Evolutionary conservation across 2,888 invertebrate genomes (phyloP).

Genomic region (Spodoptera exigua): DNA sequence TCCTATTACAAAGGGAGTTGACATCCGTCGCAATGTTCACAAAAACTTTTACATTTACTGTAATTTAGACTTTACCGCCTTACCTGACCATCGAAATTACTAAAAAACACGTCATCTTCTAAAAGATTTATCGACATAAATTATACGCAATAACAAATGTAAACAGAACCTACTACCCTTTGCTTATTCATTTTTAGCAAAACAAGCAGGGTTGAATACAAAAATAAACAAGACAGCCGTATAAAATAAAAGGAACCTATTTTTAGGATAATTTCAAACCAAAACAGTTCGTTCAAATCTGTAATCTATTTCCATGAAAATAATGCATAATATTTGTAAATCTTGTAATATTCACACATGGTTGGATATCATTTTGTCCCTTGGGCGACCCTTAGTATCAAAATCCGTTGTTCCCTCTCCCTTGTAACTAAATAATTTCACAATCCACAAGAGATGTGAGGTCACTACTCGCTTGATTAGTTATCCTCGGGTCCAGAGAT

Average conservation of each 20-base stretch:
- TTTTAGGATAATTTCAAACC: conserved; percentile 20
- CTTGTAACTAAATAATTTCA: conserved; percentile 58
- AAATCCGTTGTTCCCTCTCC: conserved; percentile 38
- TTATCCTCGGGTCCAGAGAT: conserved; percentile 36
- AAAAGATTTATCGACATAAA: too few relatives aligned
- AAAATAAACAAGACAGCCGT: conserved; percentile 15
- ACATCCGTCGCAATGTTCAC: too few relatives aligned
- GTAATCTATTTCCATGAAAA: conserved; percentile 31
- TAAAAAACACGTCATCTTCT: too few relatives aligned
- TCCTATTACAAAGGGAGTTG: too few relatives aligned
- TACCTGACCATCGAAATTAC: too few relatives aligned
- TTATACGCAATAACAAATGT: too few relatives aligned
- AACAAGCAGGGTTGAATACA: too few relatives aligned
- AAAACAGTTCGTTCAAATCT: not conserved
- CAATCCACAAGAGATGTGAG: conserved; percentile 49
- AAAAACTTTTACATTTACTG: too few relatives aligned
- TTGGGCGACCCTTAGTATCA: conserved; percentile 44
- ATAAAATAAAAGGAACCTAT: conserved; percentile 20
- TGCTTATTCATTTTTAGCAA: too few relatives aligned
- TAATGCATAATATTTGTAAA: conserved; percentile 42
- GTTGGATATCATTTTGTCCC: conserved; percentile 49
- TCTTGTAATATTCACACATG: conserved; percentile 54
- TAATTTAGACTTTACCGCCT: too few relatives aligned
- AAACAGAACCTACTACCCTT: too few relatives aligned
- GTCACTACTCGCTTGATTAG: conserved; percentile 59